Evolutionary conservation across 2,113 vertebrate genomes (phyloP), one percentile per base, ranked within the genome.

Genomic region (Ageneiosus marmoratus): DNA sequence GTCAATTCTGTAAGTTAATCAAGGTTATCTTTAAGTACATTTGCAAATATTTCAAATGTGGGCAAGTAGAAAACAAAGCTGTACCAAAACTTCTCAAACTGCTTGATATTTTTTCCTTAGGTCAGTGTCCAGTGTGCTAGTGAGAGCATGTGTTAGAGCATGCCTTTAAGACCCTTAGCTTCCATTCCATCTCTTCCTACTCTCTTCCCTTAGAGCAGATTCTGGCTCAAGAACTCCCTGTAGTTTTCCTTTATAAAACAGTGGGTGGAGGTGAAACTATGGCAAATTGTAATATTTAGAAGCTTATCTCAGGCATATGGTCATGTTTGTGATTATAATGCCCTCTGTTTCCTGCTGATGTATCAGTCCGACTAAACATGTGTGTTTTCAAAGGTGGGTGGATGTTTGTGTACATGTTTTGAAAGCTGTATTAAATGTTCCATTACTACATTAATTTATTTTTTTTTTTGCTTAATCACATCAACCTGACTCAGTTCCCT

Each of bases 161-260:
- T 65, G 29, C 27, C 46, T 46, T n/a, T n/a, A n/a, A n/a, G n/a
- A n/a, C n/a, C 29, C 18, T 37, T n/a, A 1, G n/a, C 16, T 77
- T 55, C 76, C 6, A 18, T 65, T 70, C 62, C 32, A n/a, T 69
- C 27, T 41, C 20, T 46, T 1, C 48, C 70, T 37, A 1, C 34
- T 48, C 72, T 37, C 63, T 15, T 53, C 73, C 51, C 80, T 70
- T 53, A 53, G 73, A 58, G 81, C 63, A 81, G 37, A 46, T 44
- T 77, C 77, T 24, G 48, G 72, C 78, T 79, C 60, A 46, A 80
- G 50, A 81, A 44, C 72, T 58, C 78, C 80, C 62, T 24, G 69
- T 67, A 50, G 37, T 60, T 80, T 84, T 86, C 53, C 55, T 84
- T 84, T 74, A 34, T 34, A 72, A 41, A 56, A 48, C 53, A 62